These are phyloP conservation scores for Xestia c-nigrum DNA, from an alignment of 2,888 invertebrate genomes.

Conservation along the genomic window DNA sequence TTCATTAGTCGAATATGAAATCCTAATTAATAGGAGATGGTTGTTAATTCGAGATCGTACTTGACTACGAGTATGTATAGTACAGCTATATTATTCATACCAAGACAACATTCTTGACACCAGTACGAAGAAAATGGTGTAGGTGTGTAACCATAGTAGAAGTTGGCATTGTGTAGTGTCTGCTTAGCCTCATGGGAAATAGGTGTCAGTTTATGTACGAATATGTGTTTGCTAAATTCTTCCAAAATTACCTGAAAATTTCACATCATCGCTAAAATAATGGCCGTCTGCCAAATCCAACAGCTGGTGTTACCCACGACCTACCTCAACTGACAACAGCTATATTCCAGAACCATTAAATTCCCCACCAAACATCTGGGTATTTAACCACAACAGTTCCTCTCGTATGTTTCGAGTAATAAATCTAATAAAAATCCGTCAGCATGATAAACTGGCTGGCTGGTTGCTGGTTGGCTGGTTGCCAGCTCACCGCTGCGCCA, in stretches of 20 bases:
- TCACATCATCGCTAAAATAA: neutral
- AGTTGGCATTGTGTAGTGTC: neutral
- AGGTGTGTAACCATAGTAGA: neutral
- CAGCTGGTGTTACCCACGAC: conserved; percentile 24
- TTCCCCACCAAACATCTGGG: neutral
- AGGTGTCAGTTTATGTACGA: neutral
- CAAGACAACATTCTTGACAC: neutral
- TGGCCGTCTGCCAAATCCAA: conserved; percentile 24
- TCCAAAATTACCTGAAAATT: neutral
- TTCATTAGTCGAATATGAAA: conserved; percentile 29
- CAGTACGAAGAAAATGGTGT: neutral
- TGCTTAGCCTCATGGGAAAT: neutral
- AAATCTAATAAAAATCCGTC: conserved; percentile 62
- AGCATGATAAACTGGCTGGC: conserved; percentile 55
- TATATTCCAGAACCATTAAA: conserved; percentile 23
- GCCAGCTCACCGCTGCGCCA: conserved; percentile 56
- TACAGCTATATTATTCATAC: neutral
- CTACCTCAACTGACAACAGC: conserved; percentile 16
- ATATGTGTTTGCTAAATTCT: neutral
- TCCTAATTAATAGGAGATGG: conserved; percentile 36
- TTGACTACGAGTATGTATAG: neutral
- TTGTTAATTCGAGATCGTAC: conserved; percentile 8
- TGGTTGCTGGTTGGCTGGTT: conserved; percentile 44
- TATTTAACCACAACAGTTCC: conserved; percentile 34
- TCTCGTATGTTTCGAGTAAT: conserved; percentile 43